Percentiles rank a stretch among this genome's conserved stretches.
phyloP scores from a whole-genome alignment of 2,113 vertebrate species.

The Marmota monax region DNA sequence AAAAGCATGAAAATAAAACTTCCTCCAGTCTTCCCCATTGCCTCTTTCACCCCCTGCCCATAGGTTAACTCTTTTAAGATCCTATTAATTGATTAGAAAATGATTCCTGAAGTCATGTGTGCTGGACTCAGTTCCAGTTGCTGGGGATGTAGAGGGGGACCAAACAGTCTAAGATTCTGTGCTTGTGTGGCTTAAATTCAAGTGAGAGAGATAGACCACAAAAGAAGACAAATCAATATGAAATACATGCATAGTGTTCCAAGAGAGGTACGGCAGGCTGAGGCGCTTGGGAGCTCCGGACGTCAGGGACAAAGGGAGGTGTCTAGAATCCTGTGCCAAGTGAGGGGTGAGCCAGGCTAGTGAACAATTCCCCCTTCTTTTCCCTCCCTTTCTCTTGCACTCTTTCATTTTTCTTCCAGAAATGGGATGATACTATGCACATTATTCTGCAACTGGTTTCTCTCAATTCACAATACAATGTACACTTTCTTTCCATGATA shows the following conservation, averaged over 20 bases:
- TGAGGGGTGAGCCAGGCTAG: neutral
- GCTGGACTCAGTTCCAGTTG: neutral
- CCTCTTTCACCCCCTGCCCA: neutral
- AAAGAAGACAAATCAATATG: neutral
- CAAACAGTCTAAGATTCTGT: neutral
- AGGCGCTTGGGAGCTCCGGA: neutral
- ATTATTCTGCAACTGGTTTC: neutral
- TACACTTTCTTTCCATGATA: neutral
- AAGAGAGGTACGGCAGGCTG: neutral
- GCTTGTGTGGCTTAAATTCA: neutral
- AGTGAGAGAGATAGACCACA: neutral
- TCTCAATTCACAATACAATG: neutral
- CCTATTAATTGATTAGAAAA: conserved; percentile 20
- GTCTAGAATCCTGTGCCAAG: neutral
- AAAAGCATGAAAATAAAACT: neutral
- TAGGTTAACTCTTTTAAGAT: neutral
- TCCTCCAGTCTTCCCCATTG: neutral
- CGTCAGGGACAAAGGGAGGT: neutral
- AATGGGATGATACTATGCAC: neutral
- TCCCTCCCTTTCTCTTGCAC: neutral
- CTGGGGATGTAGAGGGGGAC: neutral
- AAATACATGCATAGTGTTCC: neutral
- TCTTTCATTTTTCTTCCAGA: neutral
- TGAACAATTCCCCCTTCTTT: neutral
- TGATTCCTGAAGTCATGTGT: neutral